These are phyloP conservation scores for Muscina levida DNA, from an alignment of 2,888 invertebrate genomes.

Conservation along the genomic window DNA sequence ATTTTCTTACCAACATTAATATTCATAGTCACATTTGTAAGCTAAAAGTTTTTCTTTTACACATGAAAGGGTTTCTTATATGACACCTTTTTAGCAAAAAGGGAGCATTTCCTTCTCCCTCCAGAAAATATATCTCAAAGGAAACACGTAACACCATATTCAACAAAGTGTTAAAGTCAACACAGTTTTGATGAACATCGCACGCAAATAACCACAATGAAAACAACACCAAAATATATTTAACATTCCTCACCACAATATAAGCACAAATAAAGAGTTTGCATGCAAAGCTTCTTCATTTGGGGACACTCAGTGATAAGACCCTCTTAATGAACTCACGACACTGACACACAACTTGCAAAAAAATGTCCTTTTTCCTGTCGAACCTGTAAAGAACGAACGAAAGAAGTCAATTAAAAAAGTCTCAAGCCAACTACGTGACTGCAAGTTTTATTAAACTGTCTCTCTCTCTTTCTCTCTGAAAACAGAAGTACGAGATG, in stretches of 20 bases:
- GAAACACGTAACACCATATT: conserved; percentile 68
- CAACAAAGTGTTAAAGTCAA: conserved; percentile 63
- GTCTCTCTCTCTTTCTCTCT: too few relatives aligned
- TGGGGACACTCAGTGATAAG: conserved; percentile 2
- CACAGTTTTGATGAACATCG: conserved; percentile 53
- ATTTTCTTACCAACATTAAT: too few relatives aligned
- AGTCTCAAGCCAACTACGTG: conserved; percentile 75
- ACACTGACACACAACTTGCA: conserved; percentile 22
- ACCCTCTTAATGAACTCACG: conserved; percentile 69
- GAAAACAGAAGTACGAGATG: too few relatives aligned
- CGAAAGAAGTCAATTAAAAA: conserved; percentile 78
- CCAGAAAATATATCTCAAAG: conserved; percentile 30
- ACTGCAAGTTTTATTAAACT: conserved; percentile 68
- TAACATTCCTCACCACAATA: conserved; percentile 6
- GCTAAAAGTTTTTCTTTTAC: too few relatives aligned
- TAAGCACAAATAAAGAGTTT: conserved; percentile 39
- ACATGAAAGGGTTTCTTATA: conserved; percentile 71
- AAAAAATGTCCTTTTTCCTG: conserved; percentile 46
- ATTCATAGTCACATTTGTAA: neutral
- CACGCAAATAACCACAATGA: conserved; percentile 42
- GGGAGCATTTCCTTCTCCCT: neutral
- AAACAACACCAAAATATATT: neutral
- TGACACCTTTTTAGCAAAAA: conserved; percentile 14
- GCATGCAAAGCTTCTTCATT: too few relatives aligned
- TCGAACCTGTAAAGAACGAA: conserved; percentile 40